Base-by-base conservation (phyloP, 1,140 invertebrate genomes). In the Anadara kagoshimensis region DNA sequence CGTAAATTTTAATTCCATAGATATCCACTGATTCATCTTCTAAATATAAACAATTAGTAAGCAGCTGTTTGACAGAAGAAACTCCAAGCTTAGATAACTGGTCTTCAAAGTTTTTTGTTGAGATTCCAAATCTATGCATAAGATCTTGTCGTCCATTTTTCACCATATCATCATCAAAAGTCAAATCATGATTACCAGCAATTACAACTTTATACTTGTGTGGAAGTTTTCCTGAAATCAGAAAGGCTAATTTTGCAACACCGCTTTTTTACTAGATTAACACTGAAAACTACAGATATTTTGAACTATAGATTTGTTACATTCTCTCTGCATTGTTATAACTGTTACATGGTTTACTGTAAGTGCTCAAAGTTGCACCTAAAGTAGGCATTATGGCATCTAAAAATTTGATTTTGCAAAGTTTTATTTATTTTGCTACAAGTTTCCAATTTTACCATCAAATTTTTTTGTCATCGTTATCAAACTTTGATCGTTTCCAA, bases 181-280 rank as follows among this genome's bases (percentile, higher is more conserved):
- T 95, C 11, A 96, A 87, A 82, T 97, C 95, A 89, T 97, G 95
- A 90, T 97, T 97, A 45, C 95, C 95, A 58, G 94, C 94, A 83
- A 96, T 96, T 0, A 96, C 94, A 77, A 97, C 92, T 89, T 96
- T 96, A 79, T 95, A 90, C 84, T 93, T 93, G 84, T 97, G 95
- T 24, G 94, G 94, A 79, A 96, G 88, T 70, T 88, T 90, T 67
- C 91, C 93, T 86, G 67, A 20, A 65, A 74, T 11, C 64, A 14
- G 58, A 29, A 24, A 49, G 5, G n/a, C n/a, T n/a, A n/a, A n/a
- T n/a, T n/a, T n/a, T n/a, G n/a, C n/a, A 69, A 24, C 53, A 68
- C 58, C 18, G 18, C 45, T 29, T 64, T 54, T 4, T 57, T n/a
- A 58, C 22, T 22, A 58, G 57, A 20, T 58, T 26, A n/a, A n/a